Conservation (phyloP, 2,797 vertebrate species). For the Loriculus beryllinus region DNA sequence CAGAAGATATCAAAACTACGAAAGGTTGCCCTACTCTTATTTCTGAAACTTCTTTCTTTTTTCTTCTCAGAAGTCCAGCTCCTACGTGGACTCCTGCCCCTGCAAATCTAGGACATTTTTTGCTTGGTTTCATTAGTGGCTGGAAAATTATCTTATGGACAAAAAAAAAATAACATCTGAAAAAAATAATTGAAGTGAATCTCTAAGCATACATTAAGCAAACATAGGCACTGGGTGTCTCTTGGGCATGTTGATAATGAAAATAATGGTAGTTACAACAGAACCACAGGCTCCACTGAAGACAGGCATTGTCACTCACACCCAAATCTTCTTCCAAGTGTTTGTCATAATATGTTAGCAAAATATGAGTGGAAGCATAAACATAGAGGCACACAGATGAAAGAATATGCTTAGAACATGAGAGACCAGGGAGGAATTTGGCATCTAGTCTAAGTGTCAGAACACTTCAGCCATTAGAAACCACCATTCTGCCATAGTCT, state of each 20-base stretch:
- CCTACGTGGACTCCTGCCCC: not conserved
- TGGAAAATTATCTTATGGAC: not conserved
- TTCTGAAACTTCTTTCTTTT: not conserved
- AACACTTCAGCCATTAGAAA: not conserved
- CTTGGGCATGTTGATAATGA: not conserved
- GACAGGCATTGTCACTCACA: not conserved
- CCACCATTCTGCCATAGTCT: not conserved
- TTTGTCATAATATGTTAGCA: not conserved
- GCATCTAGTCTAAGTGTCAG: not conserved
- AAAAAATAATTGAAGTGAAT: not conserved
- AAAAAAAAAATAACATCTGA: not conserved
- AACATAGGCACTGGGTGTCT: accelerated
- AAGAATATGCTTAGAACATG: not conserved
- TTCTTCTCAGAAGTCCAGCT: not conserved
- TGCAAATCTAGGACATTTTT: not conserved
- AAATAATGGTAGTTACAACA: not conserved
- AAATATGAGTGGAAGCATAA: not conserved
- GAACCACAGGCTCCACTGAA: not conserved
- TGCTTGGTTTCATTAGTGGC: not conserved
- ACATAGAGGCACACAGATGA: not conserved
- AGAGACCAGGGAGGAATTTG: not conserved
- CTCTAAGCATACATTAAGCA: not conserved
- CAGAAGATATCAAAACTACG: not conserved
- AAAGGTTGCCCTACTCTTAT: not conserved
- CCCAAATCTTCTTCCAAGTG: not conserved